Evolutionary conservation across 2,113 vertebrate species (phyloP).

Genomic region (Rhynchopsitta pachyrhyncha): DNA sequence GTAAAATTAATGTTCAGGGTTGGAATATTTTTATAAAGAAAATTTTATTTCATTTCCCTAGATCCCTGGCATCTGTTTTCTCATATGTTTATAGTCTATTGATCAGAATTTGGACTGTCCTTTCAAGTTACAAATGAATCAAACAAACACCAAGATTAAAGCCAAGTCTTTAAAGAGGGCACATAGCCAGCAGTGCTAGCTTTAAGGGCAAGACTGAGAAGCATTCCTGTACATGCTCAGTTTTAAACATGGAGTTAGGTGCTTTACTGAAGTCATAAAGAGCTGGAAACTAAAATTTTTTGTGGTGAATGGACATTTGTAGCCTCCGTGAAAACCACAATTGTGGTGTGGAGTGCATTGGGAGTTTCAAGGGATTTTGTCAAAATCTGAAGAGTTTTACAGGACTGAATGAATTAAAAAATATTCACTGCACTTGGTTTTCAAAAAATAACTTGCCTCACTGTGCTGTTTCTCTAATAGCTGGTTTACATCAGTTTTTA

Average conservation of each 20-base stretch:
- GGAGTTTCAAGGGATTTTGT: neutral
- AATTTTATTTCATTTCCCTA: neutral
- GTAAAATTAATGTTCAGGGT: neutral
- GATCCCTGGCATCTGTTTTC: neutral
- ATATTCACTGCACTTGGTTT: neutral
- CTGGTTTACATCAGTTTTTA: accelerated
- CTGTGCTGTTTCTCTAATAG: neutral
- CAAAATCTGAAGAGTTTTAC: neutral
- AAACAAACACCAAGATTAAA: neutral
- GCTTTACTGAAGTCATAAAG: neutral
- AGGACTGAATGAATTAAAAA: neutral
- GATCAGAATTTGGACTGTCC: neutral
- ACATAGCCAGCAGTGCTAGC: neutral
- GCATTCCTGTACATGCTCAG: neutral
- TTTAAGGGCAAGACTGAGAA: neutral
- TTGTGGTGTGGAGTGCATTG: neutral
- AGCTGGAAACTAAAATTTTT: neutral
- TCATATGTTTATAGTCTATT: neutral
- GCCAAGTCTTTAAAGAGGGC: neutral
- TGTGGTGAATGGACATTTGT: neutral
- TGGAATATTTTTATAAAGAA: neutral
- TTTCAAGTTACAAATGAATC: neutral
- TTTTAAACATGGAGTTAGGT: neutral
- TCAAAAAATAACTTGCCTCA: neutral
- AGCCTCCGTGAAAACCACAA: neutral